Evolutionary conservation across 2,113 vertebrate genomes (phyloP).

Genomic region (Ailurus styani): DNA sequence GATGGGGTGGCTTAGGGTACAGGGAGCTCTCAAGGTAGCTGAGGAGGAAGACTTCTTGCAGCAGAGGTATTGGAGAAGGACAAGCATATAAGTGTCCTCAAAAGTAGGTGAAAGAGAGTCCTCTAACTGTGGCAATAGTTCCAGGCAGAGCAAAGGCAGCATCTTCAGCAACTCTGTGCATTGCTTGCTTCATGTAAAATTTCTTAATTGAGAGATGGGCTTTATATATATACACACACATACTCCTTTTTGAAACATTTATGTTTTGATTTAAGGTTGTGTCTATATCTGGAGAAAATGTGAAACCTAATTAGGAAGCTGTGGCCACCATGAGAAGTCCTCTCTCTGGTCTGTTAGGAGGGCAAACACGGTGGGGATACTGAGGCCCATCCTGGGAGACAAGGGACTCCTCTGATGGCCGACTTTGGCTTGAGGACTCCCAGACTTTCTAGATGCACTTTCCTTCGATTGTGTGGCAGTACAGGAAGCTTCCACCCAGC

Average conservation of each 20-base stretch:
- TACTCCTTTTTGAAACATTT: not conserved
- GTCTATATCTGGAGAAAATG: not conserved
- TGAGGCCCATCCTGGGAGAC: not conserved
- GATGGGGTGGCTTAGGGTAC: not conserved
- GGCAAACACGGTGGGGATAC: rapidly evolving
- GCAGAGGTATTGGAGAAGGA: not conserved
- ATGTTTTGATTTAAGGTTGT: not conserved
- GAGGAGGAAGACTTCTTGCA: not conserved
- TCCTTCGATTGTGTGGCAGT: not conserved
- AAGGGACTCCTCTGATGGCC: no score
- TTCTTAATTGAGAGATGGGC: not conserved
- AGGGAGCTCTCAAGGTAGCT: not conserved
- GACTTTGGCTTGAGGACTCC: not conserved
- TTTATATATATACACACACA: not conserved
- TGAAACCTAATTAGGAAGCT: not conserved
- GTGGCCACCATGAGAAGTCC: not conserved
- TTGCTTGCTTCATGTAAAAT: not conserved
- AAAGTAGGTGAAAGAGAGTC: not conserved
- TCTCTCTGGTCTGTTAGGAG: not conserved
- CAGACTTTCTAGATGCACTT: not conserved
- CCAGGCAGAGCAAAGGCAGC: not conserved
- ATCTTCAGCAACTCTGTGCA: not conserved
- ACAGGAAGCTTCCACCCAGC: not conserved
- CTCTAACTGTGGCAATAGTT: not conserved
- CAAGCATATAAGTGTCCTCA: not conserved